Conservation (phyloP, 2,888 invertebrate species). For the Thysanoteuthis rhombus region DNA sequence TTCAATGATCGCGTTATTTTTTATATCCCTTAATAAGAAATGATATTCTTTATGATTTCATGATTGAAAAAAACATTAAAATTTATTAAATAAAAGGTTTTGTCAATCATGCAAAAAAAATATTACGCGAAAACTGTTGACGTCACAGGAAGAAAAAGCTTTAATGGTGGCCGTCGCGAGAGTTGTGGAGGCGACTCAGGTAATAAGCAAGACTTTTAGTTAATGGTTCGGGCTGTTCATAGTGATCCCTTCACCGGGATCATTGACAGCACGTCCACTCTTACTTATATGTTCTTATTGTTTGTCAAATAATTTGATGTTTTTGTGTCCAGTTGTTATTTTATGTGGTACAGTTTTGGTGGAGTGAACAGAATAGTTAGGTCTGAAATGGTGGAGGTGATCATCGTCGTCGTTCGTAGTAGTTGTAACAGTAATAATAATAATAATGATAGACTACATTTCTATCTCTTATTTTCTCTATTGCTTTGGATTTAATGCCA, state of each 20-base stretch:
- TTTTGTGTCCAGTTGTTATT: constrained; percentile 12
- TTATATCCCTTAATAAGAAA: not conserved
- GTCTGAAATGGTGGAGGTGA: not conserved
- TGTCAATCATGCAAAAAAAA: not conserved
- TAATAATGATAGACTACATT: not conserved
- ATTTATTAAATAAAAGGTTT: not conserved
- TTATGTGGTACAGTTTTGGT: constrained; percentile 12
- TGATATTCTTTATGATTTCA: not conserved
- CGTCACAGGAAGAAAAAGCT: constrained; percentile 30
- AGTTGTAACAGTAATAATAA: not conserved
- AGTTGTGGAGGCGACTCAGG: constrained; percentile 30
- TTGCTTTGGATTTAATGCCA: not conserved
- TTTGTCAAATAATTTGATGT: not conserved
- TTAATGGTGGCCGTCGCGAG: constrained; percentile 27
- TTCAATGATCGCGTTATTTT: not conserved
- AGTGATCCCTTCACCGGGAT: not conserved
- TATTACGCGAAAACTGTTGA: constrained; percentile 21
- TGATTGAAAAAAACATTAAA: not conserved
- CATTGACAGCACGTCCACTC: not conserved
- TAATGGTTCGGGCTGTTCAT: not conserved
- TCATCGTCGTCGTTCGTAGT: not conserved
- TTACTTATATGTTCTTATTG: not conserved
- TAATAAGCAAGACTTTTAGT: not conserved
- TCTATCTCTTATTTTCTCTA: not conserved
- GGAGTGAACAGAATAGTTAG: not conserved